Conservation (phyloP, 1,140 invertebrate species). For the Drosophila gunungcola region DNA sequence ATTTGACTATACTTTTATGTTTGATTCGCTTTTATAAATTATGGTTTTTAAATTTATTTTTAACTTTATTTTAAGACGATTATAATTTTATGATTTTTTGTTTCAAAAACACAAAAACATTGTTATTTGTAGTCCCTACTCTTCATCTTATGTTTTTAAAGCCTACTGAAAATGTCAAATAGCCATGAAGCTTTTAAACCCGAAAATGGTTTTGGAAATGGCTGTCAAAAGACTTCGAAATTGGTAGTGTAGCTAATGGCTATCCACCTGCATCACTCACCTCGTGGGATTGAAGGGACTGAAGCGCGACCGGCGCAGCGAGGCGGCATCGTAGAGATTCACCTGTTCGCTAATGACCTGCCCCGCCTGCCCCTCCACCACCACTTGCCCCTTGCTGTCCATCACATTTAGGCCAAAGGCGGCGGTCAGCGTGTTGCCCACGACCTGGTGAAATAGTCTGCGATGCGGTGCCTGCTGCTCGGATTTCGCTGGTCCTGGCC, state of each 20-base stretch:
- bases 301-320: constrained; percentile 71
- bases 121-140: neutral
- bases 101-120: no score
- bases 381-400: constrained; percentile 11
- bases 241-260: neutral
- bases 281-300: constrained; percentile 82
- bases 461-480: constrained; percentile 14
- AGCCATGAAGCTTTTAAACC: neutral
- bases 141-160: neutral
- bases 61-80: no score
- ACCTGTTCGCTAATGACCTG: constrained; percentile 60
- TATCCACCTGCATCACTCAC: constrained; percentile 40
- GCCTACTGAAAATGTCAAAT: neutral
- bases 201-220: neutral
- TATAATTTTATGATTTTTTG: no score
- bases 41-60: no score
- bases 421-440: constrained; percentile 66
- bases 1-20: no score
- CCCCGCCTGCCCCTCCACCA: constrained; percentile 10
- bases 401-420: constrained; percentile 71
- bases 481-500: neutral
- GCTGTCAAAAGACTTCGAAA: neutral
- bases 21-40: no score
- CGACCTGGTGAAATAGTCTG: constrained; percentile 60
- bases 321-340: constrained; percentile 70